Percentiles rank a stretch among this genome's conserved stretches.
Conservation (phyloP, 2,888 invertebrate genomes). For the Stramonita haemastoma region DNA sequence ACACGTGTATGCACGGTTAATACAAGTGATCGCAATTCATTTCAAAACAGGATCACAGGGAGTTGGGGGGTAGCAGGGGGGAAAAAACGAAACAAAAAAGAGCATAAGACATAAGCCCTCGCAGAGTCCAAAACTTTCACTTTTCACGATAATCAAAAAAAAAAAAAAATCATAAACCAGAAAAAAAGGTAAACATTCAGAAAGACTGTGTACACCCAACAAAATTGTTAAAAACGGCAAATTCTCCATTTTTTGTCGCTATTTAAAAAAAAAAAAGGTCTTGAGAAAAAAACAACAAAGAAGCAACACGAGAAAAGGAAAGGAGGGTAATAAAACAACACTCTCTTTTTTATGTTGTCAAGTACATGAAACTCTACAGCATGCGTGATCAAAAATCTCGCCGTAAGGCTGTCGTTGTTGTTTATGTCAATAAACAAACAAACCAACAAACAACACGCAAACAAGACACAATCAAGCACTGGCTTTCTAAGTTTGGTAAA, state of each 20-base stretch:
- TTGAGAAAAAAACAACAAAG: neutral
- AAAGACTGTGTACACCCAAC: conserved; percentile 5
- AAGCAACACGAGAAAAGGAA: neutral
- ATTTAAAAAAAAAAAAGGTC: too few relatives aligned
- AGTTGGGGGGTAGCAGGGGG: neutral
- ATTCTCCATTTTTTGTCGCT: neutral
- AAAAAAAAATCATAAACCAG: neutral
- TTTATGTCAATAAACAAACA: neutral
- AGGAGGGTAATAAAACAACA: neutral
- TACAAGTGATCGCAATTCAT: neutral
- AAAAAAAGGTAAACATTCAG: neutral
- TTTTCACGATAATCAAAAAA: neutral
- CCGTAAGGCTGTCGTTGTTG: conserved; percentile 29
- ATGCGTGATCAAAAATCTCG: conserved; percentile 28
- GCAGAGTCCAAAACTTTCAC: neutral
- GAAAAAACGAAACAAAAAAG: neutral
- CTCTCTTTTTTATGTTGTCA: neutral
- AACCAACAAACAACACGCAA: neutral
- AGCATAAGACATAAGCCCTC: neutral
- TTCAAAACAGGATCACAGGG: neutral
- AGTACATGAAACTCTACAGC: neutral
- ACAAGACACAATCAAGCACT: neutral
- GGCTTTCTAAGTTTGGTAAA: neutral
- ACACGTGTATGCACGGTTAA: neutral
- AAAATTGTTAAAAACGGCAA: neutral